These are phyloP conservation scores for Drosophila tristis DNA, from an alignment of 1,140 invertebrate species.

Conservation along the genomic window DNA sequence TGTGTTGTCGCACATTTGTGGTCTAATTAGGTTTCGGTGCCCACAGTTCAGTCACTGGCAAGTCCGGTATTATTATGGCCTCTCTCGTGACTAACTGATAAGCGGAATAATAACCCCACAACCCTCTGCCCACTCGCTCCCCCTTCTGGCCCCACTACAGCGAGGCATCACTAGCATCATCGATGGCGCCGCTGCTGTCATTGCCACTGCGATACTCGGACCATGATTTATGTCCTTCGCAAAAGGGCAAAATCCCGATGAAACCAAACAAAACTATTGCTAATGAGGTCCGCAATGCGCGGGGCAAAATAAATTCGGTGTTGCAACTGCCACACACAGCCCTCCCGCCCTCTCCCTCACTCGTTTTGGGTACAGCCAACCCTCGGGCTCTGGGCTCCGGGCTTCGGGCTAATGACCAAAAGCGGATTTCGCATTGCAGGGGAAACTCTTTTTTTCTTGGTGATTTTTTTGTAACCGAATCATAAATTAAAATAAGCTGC, in stretches of 20 bases:
- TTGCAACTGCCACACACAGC: neutral
- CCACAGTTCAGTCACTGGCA: conserved; percentile 23
- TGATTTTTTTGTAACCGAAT: conserved; percentile 10
- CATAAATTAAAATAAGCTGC: conserved; percentile 49
- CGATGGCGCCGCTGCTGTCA: conserved; percentile 50
- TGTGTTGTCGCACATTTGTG: conserved; percentile 31
- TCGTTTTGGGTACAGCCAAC: neutral
- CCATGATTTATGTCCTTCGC: conserved; percentile 45
- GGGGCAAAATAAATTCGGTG: conserved; percentile 37
- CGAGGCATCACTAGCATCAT: conserved; percentile 30
- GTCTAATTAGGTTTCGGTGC: conserved; percentile 54
- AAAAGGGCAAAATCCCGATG: conserved; percentile 34
- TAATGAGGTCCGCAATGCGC: conserved; percentile 51
- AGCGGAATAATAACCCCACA: neutral
- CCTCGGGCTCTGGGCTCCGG: conserved; percentile 1
- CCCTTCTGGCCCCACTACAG: neutral
- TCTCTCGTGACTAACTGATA: conserved; percentile 24
- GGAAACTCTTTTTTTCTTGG: conserved; percentile 32
- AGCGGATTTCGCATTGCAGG: conserved; percentile 60
- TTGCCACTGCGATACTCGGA: conserved; percentile 14
- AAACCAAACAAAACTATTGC: conserved; percentile 53
- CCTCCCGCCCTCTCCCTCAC: neutral
- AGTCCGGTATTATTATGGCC: conserved; percentile 28
- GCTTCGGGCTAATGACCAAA: conserved; percentile 43
- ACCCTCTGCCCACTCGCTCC: neutral